Base-by-base conservation (phyloP, 2,888 invertebrate species). In the Pyrochroa serraticornis region DNA sequence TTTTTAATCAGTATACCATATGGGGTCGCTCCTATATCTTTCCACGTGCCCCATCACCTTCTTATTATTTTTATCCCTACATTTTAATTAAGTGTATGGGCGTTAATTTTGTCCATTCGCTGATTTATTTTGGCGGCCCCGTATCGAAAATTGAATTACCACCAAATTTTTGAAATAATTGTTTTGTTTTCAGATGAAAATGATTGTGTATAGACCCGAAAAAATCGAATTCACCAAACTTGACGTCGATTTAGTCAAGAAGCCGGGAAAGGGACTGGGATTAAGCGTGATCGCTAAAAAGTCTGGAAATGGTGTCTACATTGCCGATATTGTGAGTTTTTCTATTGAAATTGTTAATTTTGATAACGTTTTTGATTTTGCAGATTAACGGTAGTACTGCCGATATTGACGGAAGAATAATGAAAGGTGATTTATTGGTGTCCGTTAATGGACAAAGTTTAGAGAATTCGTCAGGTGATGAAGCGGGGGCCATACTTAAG, bases 381-480 rank as follows among this genome's bases (percentile, higher is more conserved):
- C 78, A 95, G 95, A 83, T 93, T 10, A 86, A 91, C 51, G 97
- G 96, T 1, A 92, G 97, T 14, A 89, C 90, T 33, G 96, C 96
- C 0, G 89, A 90, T 62, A 80, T 90, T 33, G 96, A 97, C 77
- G 95, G 92, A 3, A 88, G 93, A 53, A 85, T 99, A 62, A 91
- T 93, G 80, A 91, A 91, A 71, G 97, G 98, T 12, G 98, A 99
- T 80, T 87, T 93, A 71, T 87, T 99, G 45, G 82, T 93, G 6
- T 84, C 93, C 32, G 92, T 98, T 8, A 95, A 97, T 77, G 94
- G 92, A 2, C 90, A 93, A 71, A 92, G 94, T 66, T 79, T 95
- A 49, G 87, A 88, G 60, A 82, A 84, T 37, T 85, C 87, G 5
- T 89, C 87, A 46, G 91, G 93, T 72, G 89, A 95, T 71, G 90